Percentiles rank a stretch among this genome's conserved stretches.
Evolutionary conservation across 2,113 vertebrate species (phyloP).

Genomic region (Syngnathus typhle): DNA sequence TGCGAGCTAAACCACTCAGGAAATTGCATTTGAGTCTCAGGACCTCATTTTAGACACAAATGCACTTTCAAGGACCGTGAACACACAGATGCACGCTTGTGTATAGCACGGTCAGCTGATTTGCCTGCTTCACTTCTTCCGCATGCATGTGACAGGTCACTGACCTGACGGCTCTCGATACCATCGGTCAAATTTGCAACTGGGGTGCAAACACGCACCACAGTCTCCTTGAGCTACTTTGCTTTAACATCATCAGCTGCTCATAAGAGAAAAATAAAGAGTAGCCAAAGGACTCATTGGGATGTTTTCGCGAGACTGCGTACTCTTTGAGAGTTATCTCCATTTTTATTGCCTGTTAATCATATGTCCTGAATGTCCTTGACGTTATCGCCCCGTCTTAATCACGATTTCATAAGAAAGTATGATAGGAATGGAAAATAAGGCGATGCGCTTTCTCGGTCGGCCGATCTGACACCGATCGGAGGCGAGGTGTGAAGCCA

Average conservation of each 20-base stretch:
- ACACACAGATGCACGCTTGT: not conserved
- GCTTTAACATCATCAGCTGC: not conserved
- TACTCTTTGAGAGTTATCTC: not conserved
- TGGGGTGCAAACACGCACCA: no score
- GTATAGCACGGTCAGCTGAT: not conserved
- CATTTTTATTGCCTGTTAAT: not conserved
- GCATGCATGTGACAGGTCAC: not conserved
- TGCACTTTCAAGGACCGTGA: not conserved
- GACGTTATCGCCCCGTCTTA: not conserved
- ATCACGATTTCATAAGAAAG: not conserved
- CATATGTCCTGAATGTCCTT: not conserved
- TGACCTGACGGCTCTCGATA: not conserved
- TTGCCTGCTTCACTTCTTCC: not conserved
- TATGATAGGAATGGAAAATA: not conserved
- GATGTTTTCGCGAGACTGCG: not conserved
- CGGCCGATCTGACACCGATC: not conserved
- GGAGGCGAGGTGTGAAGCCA: not conserved
- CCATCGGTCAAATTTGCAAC: not conserved
- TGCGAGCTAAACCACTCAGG: not conserved
- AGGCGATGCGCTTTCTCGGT: not conserved
- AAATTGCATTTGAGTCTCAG: not conserved
- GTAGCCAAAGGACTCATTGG: not conserved
- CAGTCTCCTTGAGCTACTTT: not conserved
- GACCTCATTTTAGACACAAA: not conserved
- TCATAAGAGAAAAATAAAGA: slow-evolving; percentile 27